Evolutionary conservation across 2,888 invertebrate species (phyloP), one percentile per base, ranked within the genome.

Genomic region (Hyppa rectilinea): DNA sequence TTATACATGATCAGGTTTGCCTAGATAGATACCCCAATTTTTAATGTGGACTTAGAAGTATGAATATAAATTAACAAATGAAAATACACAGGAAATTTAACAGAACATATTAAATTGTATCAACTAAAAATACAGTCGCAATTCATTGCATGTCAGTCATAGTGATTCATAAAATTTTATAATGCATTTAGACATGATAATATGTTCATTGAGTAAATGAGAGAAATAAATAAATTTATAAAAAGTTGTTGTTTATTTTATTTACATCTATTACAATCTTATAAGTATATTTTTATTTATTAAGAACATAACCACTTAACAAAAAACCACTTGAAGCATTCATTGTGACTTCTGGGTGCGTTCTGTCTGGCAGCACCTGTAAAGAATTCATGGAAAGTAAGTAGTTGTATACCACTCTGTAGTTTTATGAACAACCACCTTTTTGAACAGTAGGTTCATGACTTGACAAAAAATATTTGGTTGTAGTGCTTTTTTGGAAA

Each of bases 271-370:
- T 61, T 63, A 68, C n/a, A 65, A 43, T 60, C 36, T 29, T 60
- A 47, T 50, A 63, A 31, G 45, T 29, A 62, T 45, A 64, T 43
- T 71, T 47, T 89, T 87, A 96, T 88, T 91, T 96, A 86, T 90
- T 96, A 86, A 94, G 92, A 89, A 91, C 94, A 90, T 96, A 97
- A 72, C 98, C 99, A 78, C 97, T 97, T 80, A 99, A 95, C 75
- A 99, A 93, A 93, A 97, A 99, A 1, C 99, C 99, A 88, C 99
- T 98, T 72, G 97, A 97, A 56, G 97, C 97, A 89, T 97, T 98
- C 98, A 99, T 99, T 85, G 97, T 97, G 45, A 99, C 98, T 90
- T 98, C 97, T 2, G 99, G 99, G 96, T 99, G 99, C 26, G 99
- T 99, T 91, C 99, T 96, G 81, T 98, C 97, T 2, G 98, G 97